Evolutionary conservation across 2,888 invertebrate species (phyloP).

Genomic region (Nymphalis urticae): DNA sequence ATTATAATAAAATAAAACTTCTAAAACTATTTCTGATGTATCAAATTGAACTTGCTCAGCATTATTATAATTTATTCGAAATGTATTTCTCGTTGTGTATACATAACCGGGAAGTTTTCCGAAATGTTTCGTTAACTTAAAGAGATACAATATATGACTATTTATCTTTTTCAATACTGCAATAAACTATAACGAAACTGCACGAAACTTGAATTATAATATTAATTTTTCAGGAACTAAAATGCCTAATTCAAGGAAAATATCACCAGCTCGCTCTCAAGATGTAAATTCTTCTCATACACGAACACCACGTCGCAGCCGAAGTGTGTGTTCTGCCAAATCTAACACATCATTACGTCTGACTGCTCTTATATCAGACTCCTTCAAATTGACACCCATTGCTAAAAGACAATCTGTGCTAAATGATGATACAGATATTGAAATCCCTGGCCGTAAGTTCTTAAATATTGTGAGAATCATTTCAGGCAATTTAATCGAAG

Average conservation of each 20-base stretch:
- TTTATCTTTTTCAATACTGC: no score
- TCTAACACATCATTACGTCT: conserved; percentile 55
- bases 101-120: no score
- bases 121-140: no score
- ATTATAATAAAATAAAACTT: no score
- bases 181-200: no score
- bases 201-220: no score
- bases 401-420: conserved; percentile 56
- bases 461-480: neutral
- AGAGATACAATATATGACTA: no score
- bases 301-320: conserved; percentile 47
- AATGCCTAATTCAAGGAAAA: conserved; percentile 54
- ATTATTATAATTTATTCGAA: no score
- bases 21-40: no score
- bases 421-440: conserved; percentile 65
- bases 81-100: no score
- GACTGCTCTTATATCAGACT: conserved; percentile 52
- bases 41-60: no score
- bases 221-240: conserved; percentile 9
- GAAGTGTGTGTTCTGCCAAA: conserved; percentile 61
- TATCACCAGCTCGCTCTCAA: conserved; percentile 65
- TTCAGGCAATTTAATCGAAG: no score
- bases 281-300: conserved; percentile 52
- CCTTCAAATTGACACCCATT: conserved; percentile 59
- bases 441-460: conserved; percentile 65